Evolutionary conservation across 1,140 invertebrate species (phyloP), one percentile per base, ranked within the genome.

Genomic region (Drosophila leontia): DNA sequence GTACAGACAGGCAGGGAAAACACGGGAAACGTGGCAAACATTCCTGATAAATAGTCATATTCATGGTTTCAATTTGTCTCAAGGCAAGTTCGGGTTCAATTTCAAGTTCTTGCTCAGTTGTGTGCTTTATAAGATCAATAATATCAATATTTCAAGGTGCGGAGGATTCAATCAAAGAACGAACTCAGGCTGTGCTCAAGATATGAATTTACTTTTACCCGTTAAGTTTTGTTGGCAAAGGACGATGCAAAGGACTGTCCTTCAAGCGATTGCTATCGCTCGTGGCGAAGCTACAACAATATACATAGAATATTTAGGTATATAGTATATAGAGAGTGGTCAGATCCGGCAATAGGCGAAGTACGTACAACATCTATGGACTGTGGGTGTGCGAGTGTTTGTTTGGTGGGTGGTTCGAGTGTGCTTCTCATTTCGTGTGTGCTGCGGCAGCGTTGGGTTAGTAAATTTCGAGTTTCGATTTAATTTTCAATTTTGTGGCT

Each of bases 181-280:
- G 56, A 76, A 74, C 74, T 83, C 83, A 88, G 83, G 71, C 80
- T 88, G 68, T 86, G 80, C 83, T 91, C 84, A 90, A 90, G 77
- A 88, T 58, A 85, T 77, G 71, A 70, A 82, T 87, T 90, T 87
- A 79, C 70, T 90, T 92, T 93, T 92, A 92, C 92, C 88, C 79
- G 84, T 92, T 88, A 84, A 91, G 85, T 85, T 92, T 93, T 79
- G 92, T 83, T 85, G 91, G 87, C 84, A 93, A 92, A 84, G 81
- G 80, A 82, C 90, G 91, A 92, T 91, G 82, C 82, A 92, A 92
- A 92, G 91, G 90, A 85, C 91, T 92, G 64, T 84, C 85, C 91
- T 91, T 92, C 80, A 86, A 81, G 75, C 85, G 90, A 82, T 88
- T 78, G 83, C 80, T 92, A 80, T 86, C 91, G 78, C 86, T 90